Evolutionary conservation across 2,888 invertebrate species (phyloP).

Genomic region (Masnerella sp.): DNA sequence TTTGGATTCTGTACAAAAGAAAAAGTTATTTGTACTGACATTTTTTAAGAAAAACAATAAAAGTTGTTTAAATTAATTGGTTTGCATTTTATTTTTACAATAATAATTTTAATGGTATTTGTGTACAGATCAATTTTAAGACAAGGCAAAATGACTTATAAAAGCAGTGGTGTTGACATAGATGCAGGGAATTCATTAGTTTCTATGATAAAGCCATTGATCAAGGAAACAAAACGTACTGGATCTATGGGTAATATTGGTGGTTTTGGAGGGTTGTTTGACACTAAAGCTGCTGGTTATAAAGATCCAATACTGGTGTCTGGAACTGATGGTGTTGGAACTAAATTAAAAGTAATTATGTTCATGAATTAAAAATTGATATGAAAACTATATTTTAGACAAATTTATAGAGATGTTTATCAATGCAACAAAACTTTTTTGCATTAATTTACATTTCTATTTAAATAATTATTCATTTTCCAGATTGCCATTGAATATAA

Average conservation of each 20-base stretch:
- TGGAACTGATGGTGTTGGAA: constrained; percentile 97
- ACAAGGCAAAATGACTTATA: constrained; percentile 88
- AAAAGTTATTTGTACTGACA: too few relatives aligned
- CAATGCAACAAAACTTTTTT: too few relatives aligned
- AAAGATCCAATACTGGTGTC: constrained; percentile 93
- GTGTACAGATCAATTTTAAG: constrained; percentile 79
- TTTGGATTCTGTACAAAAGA: too few relatives aligned
- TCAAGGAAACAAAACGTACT: constrained; percentile 86
- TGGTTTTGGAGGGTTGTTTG: constrained; percentile 96
- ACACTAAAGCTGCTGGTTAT: constrained; percentile 86
- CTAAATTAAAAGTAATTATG: constrained; percentile 94
- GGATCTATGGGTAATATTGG: constrained; percentile 92
- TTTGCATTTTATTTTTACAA: neutral
- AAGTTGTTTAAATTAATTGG: neutral
- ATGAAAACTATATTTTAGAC: too few relatives aligned
- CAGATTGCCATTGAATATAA: constrained; percentile 90
- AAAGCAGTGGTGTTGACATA: constrained; percentile 95
- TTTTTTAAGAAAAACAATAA: constrained; percentile 4
- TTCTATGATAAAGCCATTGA: constrained; percentile 87
- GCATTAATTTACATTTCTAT: neutral
- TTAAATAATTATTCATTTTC: neutral
- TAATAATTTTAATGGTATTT: neutral
- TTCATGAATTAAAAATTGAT: too few relatives aligned
- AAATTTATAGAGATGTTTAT: too few relatives aligned
- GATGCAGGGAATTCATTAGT: constrained; percentile 93